Evolutionary conservation across 2,888 invertebrate species (phyloP).

Genomic region (Caenorhabditis sp.): DNA sequence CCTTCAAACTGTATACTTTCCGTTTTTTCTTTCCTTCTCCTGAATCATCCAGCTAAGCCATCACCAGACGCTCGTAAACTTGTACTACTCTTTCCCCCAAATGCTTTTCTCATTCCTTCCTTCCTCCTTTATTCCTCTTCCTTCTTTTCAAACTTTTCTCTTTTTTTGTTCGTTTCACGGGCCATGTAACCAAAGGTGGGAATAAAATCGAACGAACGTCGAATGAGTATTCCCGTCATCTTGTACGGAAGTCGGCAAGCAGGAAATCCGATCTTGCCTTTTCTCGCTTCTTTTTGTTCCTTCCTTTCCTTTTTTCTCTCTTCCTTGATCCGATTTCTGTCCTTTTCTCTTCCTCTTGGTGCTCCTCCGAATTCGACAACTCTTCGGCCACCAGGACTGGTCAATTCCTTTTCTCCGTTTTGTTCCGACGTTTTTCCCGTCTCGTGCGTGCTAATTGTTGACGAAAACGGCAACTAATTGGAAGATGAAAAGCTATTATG

Average conservation of each 20-base stretch:
- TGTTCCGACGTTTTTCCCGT: slow-evolving; percentile 5
- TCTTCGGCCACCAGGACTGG: slow-evolving; percentile 38
- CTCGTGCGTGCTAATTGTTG: slow-evolving; percentile 37
- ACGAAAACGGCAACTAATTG: slow-evolving; percentile 51
- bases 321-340: slow-evolving; percentile 47
- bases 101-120: slow-evolving; percentile 11
- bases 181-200: slow-evolving; percentile 36
- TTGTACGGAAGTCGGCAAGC: slow-evolving; percentile 39
- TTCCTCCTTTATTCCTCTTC: slow-evolving; percentile 4
- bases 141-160: too few relatives aligned
- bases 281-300: slow-evolving; percentile 19
- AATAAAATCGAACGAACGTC: slow-evolving; percentile 43
- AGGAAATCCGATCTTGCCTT: slow-evolving; percentile 52
- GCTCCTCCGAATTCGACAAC: slow-evolving; percentile 33
- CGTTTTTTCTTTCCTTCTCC: slow-evolving; percentile 34
- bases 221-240: slow-evolving; percentile 15
- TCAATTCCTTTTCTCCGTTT: slow-evolving; percentile 15
- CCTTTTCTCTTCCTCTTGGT: too few relatives aligned
- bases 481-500: slow-evolving; percentile 43
- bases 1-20: slow-evolving; percentile 54
- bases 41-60: slow-evolving; percentile 40
- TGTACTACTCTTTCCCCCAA: slow-evolving; percentile 20
- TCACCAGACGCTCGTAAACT: slow-evolving; percentile 46
- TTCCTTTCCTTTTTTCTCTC: slow-evolving; percentile 3
- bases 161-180: slow-evolving; percentile 19